Evolutionary conservation across 2,888 invertebrate genomes (phyloP), one percentile per base, ranked within the genome.

Genomic region (Drosophila robusta): DNA sequence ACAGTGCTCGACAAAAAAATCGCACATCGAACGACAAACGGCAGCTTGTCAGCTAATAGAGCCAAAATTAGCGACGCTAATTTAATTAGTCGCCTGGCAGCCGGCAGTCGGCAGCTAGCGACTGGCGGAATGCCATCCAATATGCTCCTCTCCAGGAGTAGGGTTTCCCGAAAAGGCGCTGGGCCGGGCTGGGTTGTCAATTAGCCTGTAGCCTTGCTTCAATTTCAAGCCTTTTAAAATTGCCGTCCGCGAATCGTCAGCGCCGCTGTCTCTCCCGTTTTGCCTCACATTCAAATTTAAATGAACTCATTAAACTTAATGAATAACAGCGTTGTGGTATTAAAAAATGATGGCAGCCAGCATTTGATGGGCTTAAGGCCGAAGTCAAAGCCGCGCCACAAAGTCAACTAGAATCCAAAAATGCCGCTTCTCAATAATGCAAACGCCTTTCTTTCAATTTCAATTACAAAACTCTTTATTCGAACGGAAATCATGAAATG

Each of bases 281-380:
- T 38, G 3, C n/a, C 42, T 18, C 26, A 36, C 55, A 44, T 36
- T 61, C 58, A 54, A 68, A 75, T 64, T 80, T 67, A 77, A 80
- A 79, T 85, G 80, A 85, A 79, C 85, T 80, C 83, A 83, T 83
- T 83, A 85, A 83, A 77, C 68, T 75, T 83, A 83, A 83, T 82
- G 85, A 85, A 83, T 77, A 83, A 80, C 74, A 82, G 75, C 65
- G 44, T 54, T 64, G 62, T 39, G 71, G 65, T 67, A 61, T 64
- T 67, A 56, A 54, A 68, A 75, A 72, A 64, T 63, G 47, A 65
- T 49, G 66, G 38, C 63, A 36, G 69, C 54, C 72, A 63, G 46
- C 71, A 70, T 70, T 81, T 82, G 78, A 84, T 79, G 68, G 66
- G 65, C 75, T 79, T 78, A 78, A 67, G 64, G 49, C 64, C 51